Base-by-base conservation (phyloP, 2,113 vertebrate genomes). In the Vireo altiloquus region DNA sequence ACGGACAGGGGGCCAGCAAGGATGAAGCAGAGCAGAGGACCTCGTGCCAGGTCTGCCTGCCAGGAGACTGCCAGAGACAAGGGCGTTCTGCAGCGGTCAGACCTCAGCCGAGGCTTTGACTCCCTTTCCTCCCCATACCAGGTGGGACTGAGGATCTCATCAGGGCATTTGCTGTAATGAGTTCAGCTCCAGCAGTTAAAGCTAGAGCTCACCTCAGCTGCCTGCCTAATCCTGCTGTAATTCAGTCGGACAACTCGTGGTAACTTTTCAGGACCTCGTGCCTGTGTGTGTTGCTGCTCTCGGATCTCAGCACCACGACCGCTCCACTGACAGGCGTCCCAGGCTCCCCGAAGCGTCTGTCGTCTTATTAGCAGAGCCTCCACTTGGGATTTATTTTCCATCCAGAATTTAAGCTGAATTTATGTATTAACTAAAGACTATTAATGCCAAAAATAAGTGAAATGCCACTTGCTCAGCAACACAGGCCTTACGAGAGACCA, bases 351-450 rank as follows among this genome's bases (percentile, higher is more conserved):
- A 86, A 83, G 93, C 5, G 71, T 95, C 96, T 96, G 93, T 80
- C 42, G 1, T 94, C 91, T 95, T 95, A 95, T 95, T 95, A 96
- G 57, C 94, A 87, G 83, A 89, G 95, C 85, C 68, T 90, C 91
- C 94, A 35, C 93, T 93, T 94, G 95, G 94, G 94, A 97, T 94
- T 95, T 95, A 95, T 95, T 77, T 95, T 90, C 93, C 94, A 95
- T 94, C 92, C 93, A 83, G 94, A 97, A 95, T 94, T 70, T 90
- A 95, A 95, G 93, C 95, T 94, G 96, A 96, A 96, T 95, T 95
- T 93, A 94, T 95, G 94, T 95, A 97, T 97, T 97, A 97, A 95
- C 96, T 97, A 96, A 97, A 97, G 93, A 96, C 95, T 95, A 97
- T 95, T 95, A 95, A 94, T 88, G 93, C 94, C 95, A 96, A 97